Evolutionary conservation across 2,797 vertebrate species (phyloP), one percentile per base, ranked within the genome.

Genomic region (Cirrhinus mrigala): DNA sequence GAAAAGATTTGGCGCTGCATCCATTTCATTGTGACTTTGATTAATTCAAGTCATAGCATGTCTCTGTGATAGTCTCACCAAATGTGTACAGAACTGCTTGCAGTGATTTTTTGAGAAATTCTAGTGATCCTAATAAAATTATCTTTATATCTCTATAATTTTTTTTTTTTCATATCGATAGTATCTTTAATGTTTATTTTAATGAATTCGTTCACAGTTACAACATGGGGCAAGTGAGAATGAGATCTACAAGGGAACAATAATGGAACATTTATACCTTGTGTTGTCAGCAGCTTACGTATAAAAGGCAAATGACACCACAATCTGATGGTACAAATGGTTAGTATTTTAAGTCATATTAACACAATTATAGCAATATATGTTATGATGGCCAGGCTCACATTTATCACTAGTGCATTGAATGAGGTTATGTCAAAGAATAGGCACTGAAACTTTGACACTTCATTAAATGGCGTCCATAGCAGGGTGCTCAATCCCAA

Each of bases 341-440:
- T 93, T 90, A 94, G 95, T 96, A 97, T 98, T 99, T 99, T 98
- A 97, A 98, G 96, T 97, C 97, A 97, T 97, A 98, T 98, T 98
- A 98, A 97, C 96, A 96, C 96, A 96, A 98, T 99, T 98, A 98
- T 96, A 97, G 97, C 96, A 96, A 96, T 97, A 95, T 97, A 97
- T 93, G 98, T 97, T 97, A 97, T 96, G 96, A 96, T 95, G 90
- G 87, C 89, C 91, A 93, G 94, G 92, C 91, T 88, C 90, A 93
- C 96, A 97, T 99, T 96, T 96, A 97, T 98, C 97, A 98, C 92
- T 90, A 33, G 90, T 27, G 92, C 94, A 90, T 96, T 94, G 95
- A 95, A 95, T 94, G 91, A 94, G 94, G 95, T 95, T 93, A 94
- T 96, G 96, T 95, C 95, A 94, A 92, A 94, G 89, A 94, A 92